A percentile compares a stretch with the other conserved stretches of the same genome.
These are phyloP conservation scores for Darevskia mixta DNA, from an alignment of 2,797 vertebrate species.

Conservation along the genomic window DNA sequence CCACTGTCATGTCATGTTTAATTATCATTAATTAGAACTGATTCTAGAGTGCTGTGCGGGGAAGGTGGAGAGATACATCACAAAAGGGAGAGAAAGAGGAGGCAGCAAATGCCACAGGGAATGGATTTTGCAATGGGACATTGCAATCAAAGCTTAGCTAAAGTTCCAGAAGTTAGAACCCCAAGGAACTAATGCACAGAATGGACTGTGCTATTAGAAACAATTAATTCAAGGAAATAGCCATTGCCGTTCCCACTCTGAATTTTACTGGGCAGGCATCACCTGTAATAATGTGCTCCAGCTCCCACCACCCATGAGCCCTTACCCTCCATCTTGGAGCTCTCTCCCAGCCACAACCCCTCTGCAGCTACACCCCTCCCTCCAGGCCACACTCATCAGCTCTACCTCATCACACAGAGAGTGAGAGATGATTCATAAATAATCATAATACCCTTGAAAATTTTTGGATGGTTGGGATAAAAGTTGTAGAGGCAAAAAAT, in stretches of 20 bases:
- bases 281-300: neutral
- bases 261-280: neutral
- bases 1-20: neutral
- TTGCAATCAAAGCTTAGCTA: neutral
- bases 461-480: no score
- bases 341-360: no score
- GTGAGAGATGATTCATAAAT: no score
- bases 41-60: neutral
- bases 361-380: no score
- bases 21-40: conserved; percentile 5
- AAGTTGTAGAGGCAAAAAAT: no score
- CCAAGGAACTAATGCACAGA: neutral
- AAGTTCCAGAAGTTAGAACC: neutral
- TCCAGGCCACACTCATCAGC: no score
- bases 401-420: no score
- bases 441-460: no score
- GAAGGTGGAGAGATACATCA: neutral
- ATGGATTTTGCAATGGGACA: conserved; percentile 1
- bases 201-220: no score
- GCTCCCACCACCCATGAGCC: neutral
- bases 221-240: neutral
- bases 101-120: neutral
- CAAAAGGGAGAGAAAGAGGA: neutral
- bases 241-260: neutral
- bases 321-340: no score